phyloP scores from a whole-genome alignment of 2,113 vertebrate genomes.

The Tupaia chinensis region DNA sequence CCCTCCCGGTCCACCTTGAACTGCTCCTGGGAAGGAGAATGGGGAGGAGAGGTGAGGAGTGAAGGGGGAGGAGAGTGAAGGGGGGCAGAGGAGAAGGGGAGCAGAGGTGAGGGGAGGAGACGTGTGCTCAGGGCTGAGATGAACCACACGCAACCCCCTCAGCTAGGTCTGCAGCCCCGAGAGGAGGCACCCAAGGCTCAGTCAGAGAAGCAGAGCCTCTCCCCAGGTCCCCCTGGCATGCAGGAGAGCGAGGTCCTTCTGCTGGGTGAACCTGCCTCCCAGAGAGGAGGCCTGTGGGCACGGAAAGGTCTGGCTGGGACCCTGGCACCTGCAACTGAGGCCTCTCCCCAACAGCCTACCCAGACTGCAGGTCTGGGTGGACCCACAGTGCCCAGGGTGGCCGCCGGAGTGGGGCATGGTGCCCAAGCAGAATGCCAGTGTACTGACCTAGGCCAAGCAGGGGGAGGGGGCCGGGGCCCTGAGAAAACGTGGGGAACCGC shows the following conservation, averaged over 20 bases:
- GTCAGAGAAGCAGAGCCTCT: neutral
- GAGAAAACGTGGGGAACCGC: neutral
- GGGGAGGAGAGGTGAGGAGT: too few relatives aligned
- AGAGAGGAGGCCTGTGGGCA: neutral
- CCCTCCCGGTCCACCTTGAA: slow-evolving; percentile 97
- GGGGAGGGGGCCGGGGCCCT: neutral
- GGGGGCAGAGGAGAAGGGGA: too few relatives aligned
- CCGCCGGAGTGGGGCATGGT: neutral
- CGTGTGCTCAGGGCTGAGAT: neutral
- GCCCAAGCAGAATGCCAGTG: neutral
- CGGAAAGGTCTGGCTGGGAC: neutral
- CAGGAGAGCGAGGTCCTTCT: neutral
- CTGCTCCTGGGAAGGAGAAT: slow-evolving; percentile 91
- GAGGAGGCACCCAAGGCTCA: neutral
- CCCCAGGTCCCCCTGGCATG: neutral
- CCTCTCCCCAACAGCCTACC: neutral
- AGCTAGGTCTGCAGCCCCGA: neutral
- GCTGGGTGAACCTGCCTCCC: neutral
- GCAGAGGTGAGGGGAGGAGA: too few relatives aligned
- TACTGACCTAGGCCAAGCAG: neutral
- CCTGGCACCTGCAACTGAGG: neutral
- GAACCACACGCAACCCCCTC: neutral
- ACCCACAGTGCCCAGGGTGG: neutral
- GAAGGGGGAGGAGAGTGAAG: too few relatives aligned
- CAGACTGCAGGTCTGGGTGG: neutral